Evolutionary conservation across 2,888 invertebrate species (phyloP), one percentile per base, ranked within the genome.

Genomic region (Patella pellucida): DNA sequence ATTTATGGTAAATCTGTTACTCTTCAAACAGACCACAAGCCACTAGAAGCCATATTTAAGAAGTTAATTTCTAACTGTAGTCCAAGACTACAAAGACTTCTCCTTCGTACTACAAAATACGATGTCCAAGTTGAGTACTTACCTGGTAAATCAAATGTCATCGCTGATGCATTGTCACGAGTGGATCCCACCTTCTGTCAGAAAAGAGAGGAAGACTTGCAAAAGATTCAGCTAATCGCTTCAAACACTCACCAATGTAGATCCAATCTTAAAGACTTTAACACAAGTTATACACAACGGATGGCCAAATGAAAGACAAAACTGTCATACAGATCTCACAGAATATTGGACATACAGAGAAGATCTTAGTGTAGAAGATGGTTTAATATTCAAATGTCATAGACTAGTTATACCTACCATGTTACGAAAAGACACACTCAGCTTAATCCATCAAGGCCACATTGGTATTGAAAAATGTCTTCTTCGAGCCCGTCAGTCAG

Each of bases 11-110:
- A 77, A 23, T 71, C 75, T 41, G 77, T 80, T 11, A 56, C 41
- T 9, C 75, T 81, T 1, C 77, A 80, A 74, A 75, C 72, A n/a
- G 82, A 80, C 54, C 82, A 82, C 68, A 76, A 76, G 71, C 79
- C 80, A 19, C 72, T 80, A 51, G 79, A 78, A 73, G 73, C 72
- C 23, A 75, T 81, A 51, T 50, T 23, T n/a, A 77, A 77, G 62
- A 78, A 78, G 23, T 27, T 75, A 7, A 31, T 78, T 9, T 69
- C 23, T 41, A 31, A 52, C 1, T 74, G 74, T 4, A 73, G 71
- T 23, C 68, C 76, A 12, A 67, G 77, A 54, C 70, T 81, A 16
- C 81, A 81, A 19, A 71, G 79, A 23, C 79, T 79, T 72, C 16
- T 79, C 19, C 68, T 81, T 19, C 67, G 68, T 23, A 62, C 76